These are phyloP conservation scores for Monopterus albus DNA, from an alignment of 2,113 vertebrate genomes.

Conservation along the genomic window DNA sequence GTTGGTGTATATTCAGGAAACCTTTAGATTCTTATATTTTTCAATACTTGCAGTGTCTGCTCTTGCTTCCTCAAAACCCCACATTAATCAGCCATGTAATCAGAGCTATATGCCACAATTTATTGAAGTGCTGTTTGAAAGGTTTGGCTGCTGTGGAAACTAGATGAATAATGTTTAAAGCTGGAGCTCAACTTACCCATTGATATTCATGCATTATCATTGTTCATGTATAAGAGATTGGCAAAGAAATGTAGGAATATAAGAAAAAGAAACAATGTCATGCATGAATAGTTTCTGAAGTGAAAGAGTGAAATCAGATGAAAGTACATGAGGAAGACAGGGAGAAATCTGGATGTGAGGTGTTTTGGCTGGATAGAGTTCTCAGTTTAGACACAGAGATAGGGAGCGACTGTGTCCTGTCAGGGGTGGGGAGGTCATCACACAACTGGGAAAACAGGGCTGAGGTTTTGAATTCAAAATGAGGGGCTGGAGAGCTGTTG, in stretches of 20 bases:
- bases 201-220: conserved; percentile 39
- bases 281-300: conserved; percentile 10
- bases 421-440: conserved; percentile 54
- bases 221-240: conserved; percentile 25
- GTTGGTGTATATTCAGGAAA: not conserved
- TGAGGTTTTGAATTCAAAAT: conserved; percentile 49
- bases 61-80: not conserved
- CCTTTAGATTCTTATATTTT: not conserved
- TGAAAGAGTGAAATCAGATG: not conserved
- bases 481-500: conserved; percentile 19
- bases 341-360: conserved; percentile 24
- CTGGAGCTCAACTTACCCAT: conserved; percentile 19
- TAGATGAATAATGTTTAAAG: conserved; percentile 20
- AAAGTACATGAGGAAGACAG: not conserved
- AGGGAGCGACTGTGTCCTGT: conserved; percentile 36
- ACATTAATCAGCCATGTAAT: conserved; percentile 10
- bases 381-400: conserved; percentile 29
- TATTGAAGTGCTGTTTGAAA: conserved; percentile 10
- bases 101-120: conserved; percentile 13
- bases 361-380: conserved; percentile 21
- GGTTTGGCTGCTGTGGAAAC: conserved; percentile 19
- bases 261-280: not conserved
- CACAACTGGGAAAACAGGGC: conserved; percentile 36
- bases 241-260: conserved; percentile 8
- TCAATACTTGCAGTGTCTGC: not conserved